Evolutionary conservation across 2,888 invertebrate species (phyloP), one percentile per base, ranked within the genome.

Genomic region (Anthophora plumipes): DNA sequence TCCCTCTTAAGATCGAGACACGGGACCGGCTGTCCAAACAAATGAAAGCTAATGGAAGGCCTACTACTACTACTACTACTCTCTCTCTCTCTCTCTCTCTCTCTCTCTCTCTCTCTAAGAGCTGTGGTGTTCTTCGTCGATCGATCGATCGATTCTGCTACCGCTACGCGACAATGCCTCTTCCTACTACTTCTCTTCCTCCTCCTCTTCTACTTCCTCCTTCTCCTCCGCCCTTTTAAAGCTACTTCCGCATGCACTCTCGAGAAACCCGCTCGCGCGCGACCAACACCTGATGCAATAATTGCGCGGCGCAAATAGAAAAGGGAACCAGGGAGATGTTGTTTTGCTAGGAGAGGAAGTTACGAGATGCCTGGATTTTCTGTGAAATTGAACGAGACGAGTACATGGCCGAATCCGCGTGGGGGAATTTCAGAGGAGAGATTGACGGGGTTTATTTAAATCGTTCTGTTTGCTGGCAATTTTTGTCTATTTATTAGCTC

Each of bases 21-120:
- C 83, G 72, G 79, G 80, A 68, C 75, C 80, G 79, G 82, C 85
- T 87, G 89, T 90, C 87, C 86, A 90, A 89, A 89, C 85, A 88
- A 89, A 88, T 89, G 85, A 88, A 87, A 86, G 86, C 87, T 89
- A 88, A 90, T 89, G 89, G 86, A 90, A 87, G 83, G 76, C 77
- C 74, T 80, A 80, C 82, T n/a, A n/a, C n/a, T n/a, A n/a, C n/a
- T n/a, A n/a, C n/a, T n/a, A n/a, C n/a, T n/a, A n/a, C n/a, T n/a
- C n/a, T n/a, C n/a, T n/a, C n/a, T n/a, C n/a, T n/a, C n/a, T n/a
- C n/a, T n/a, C n/a, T n/a, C n/a, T n/a, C n/a, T n/a, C n/a, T n/a
- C n/a, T n/a, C n/a, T n/a, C n/a, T n/a, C n/a, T n/a, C n/a, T 57
- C 74, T 76, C 81, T 80, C 81, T 78, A 70, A 70, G 83, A 77